A percentile compares a stretch with the other conserved stretches of the same genome.
Conservation (phyloP, 2,888 invertebrate genomes). For the Ceraclea dissimilis region DNA sequence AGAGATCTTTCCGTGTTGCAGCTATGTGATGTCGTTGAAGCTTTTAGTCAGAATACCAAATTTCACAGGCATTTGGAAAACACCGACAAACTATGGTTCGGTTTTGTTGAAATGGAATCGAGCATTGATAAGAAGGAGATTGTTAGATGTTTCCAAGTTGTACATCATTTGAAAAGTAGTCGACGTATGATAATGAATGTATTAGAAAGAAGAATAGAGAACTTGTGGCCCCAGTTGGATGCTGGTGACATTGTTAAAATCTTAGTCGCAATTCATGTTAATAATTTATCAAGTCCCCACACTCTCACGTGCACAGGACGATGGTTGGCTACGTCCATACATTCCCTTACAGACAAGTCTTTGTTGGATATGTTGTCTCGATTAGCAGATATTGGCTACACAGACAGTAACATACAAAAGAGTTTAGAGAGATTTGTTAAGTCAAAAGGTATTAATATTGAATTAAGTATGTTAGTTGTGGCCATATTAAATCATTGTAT, state of each 20-base stretch:
- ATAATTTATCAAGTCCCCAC: conserved; percentile 39
- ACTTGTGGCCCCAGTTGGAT: conserved; percentile 50
- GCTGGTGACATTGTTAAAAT: conserved; percentile 44
- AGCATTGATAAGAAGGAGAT: conserved; percentile 53
- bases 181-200: conserved; percentile 49
- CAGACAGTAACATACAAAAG: conserved; percentile 49
- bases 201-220: conserved; percentile 50
- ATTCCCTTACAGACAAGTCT: conserved; percentile 50
- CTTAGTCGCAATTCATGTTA: conserved; percentile 37
- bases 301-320: conserved; percentile 40
- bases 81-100: conserved; percentile 61
- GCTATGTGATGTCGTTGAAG: conserved; percentile 50
- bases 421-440: conserved; percentile 56
- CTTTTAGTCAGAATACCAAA: conserved; percentile 43
- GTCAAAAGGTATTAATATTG: conserved; percentile 41
- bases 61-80: conserved; percentile 44
- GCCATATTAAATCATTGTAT: conserved; percentile 55
- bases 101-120: conserved; percentile 49
- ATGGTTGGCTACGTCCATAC: conserved; percentile 56
- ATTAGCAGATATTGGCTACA: conserved; percentile 47
- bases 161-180: conserved; percentile 53
- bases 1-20: conserved; percentile 51
- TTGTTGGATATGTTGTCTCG: conserved; percentile 47
- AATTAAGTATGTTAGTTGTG: conserved; percentile 50
- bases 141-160: conserved; percentile 46